phyloP scores from a whole-genome alignment of 2,888 invertebrate species.

The Augochlorella aurata region DNA sequence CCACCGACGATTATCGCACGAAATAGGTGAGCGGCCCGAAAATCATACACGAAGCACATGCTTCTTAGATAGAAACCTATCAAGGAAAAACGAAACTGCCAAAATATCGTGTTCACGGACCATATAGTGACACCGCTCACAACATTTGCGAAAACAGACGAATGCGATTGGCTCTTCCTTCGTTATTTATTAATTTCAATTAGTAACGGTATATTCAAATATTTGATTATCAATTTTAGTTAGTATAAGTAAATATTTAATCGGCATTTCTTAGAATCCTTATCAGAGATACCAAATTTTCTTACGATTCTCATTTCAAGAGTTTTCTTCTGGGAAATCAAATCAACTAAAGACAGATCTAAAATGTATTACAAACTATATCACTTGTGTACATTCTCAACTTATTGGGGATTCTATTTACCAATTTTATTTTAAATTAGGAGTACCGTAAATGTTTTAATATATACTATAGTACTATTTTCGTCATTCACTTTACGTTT shows the following conservation, averaged over 20 bases:
- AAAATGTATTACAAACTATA: not conserved
- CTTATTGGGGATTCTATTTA: not conserved
- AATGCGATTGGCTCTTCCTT: not conserved
- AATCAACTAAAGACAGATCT: not conserved
- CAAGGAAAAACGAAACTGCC: not conserved
- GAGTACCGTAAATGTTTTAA: not conserved
- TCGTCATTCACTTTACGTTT: not conserved
- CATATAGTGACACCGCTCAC: constrained; percentile 8
- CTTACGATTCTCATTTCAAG: not conserved
- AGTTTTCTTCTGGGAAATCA: not conserved
- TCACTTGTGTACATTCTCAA: not conserved
- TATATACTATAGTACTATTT: not conserved
- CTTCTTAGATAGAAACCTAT: constrained; percentile 31
- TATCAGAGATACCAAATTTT: not conserved
- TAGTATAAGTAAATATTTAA: not conserved
- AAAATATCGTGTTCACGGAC: not conserved
- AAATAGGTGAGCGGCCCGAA: constrained; percentile 16
- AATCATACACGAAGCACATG: constrained; percentile 32
- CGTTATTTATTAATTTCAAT: not conserved
- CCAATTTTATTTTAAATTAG: not conserved
- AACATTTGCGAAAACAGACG: not conserved
- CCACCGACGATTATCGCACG: not conserved
- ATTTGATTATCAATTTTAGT: not conserved
- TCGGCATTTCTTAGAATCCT: not conserved
- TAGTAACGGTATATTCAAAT: not conserved